Evolutionary conservation across 2,797 vertebrate genomes (phyloP).

Genomic region (Enteromius fasciolatus): DNA sequence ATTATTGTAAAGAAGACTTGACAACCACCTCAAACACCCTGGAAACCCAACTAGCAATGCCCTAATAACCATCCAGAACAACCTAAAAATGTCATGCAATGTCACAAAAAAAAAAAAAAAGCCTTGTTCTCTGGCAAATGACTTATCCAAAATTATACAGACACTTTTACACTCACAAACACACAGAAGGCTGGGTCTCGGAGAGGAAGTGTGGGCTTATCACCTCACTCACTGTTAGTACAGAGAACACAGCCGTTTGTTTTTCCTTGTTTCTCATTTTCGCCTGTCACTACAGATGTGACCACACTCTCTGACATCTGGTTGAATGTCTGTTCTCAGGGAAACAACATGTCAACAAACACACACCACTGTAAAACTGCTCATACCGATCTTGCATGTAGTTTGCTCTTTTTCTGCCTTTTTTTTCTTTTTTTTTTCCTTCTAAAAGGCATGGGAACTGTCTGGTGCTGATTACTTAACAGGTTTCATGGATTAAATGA

Average conservation of each 20-base stretch:
- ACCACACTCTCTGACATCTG: conserved; percentile 60
- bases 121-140: background rate
- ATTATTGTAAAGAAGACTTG: background rate
- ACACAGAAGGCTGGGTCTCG: conserved; percentile 9
- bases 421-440: background rate
- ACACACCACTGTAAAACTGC: conserved; percentile 38
- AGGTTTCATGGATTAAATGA: conserved; percentile 44
- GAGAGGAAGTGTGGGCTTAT: conserved; percentile 44
- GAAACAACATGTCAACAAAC: conserved; percentile 54
- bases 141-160: background rate
- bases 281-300: conserved; percentile 64
- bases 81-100: background rate
- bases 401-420: conserved; percentile 41
- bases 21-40: background rate
- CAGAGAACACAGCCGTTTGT: conserved; percentile 52
- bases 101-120: background rate
- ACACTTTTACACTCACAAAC: background rate
- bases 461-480: conserved; percentile 31
- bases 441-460: background rate
- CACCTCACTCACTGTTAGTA: conserved; percentile 40
- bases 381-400: conserved; percentile 37
- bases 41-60: background rate
- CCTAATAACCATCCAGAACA: background rate
- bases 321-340: conserved; percentile 54
- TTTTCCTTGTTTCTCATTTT: conserved; percentile 61